Conservation (phyloP, 2,888 invertebrate species). For the Helleia helle region DNA sequence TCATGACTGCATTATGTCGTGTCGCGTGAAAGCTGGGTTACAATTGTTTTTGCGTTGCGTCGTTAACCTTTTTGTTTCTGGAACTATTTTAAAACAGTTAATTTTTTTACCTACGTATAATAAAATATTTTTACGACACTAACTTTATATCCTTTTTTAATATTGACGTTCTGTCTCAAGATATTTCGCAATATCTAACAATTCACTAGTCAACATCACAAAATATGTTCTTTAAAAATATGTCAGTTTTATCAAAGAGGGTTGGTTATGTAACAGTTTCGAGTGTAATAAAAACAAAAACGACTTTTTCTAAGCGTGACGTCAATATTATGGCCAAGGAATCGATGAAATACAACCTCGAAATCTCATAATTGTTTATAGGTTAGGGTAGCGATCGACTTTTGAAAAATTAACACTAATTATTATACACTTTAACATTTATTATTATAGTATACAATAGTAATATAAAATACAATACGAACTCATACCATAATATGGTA, state of each 20-base stretch:
- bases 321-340: background rate
- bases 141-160: too few relatives aligned
- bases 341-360: constrained; percentile 1
- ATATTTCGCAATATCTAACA: too few relatives aligned
- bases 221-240: too few relatives aligned
- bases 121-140: too few relatives aligned
- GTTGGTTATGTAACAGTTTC: constrained; percentile 61
- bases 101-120: too few relatives aligned
- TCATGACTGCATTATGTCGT: constrained; percentile 58
- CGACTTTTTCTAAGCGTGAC: background rate
- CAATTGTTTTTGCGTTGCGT: constrained; percentile 13
- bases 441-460: too few relatives aligned
- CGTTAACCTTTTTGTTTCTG: constrained; percentile 1
- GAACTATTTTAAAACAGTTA: background rate
- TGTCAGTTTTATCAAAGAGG: constrained; percentile 37
- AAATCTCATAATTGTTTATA: background rate
- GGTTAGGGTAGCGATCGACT: background rate
- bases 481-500: too few relatives aligned
- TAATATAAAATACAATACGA: too few relatives aligned
- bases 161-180: too few relatives aligned
- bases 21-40: constrained; percentile 25
- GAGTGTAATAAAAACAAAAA: constrained; percentile 7
- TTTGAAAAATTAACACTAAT: too few relatives aligned
- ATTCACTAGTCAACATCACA: too few relatives aligned
- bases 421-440: too few relatives aligned